phyloP scores from a whole-genome alignment of 2,113 vertebrate genomes.

The Scatophagus argus region DNA sequence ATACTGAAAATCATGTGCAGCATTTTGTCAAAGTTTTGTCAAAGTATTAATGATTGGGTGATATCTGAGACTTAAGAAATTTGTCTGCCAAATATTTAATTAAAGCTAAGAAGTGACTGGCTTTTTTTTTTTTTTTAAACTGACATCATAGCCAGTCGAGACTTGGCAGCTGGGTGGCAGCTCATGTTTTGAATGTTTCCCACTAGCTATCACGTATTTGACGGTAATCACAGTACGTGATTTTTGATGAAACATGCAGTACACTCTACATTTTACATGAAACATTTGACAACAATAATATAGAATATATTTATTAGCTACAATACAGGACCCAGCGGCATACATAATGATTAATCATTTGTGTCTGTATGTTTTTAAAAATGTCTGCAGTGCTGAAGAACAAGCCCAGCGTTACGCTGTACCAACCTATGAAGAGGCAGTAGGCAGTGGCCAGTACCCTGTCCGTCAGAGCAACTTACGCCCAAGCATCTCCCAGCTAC shows the following conservation, averaged over 20 bases:
- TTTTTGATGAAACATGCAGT: background rate
- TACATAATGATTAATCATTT: background rate
- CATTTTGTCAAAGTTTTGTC: background rate
- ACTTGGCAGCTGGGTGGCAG: background rate
- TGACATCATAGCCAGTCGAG: background rate
- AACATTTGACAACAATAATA: background rate
- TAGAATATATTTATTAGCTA: background rate
- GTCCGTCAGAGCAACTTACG: conserved; percentile 75
- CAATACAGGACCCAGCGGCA: background rate
- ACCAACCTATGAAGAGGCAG: conserved; percentile 95
- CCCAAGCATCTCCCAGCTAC: conserved; percentile 89
- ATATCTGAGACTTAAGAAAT: background rate
- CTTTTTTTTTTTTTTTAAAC: background rate
- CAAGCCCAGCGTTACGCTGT: conserved; percentile 80
- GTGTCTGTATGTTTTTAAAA: background rate
- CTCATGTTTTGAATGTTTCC: background rate
- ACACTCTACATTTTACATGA: background rate
- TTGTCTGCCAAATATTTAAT: background rate
- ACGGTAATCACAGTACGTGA: no score
- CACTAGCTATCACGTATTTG: background rate
- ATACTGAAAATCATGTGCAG: no score
- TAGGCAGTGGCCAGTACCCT: conserved; percentile 84
- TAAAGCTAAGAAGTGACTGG: background rate
- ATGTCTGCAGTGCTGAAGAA: conserved; percentile 70
- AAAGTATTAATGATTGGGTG: background rate